Evolutionary conservation across 2,797 vertebrate species (phyloP).

Genomic region (Clarias pachynema): DNA sequence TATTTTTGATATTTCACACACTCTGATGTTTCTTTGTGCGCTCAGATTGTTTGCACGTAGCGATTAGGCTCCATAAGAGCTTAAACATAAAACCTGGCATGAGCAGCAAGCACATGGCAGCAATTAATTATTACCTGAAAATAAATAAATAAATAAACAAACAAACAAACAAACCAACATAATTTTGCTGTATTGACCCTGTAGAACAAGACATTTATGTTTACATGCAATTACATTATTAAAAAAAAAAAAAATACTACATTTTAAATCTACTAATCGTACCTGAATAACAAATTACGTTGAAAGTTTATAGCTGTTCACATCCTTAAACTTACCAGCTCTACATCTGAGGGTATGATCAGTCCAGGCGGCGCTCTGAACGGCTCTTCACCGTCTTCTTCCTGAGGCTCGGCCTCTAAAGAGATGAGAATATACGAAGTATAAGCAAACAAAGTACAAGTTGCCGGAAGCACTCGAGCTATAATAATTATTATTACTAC

Average conservation of each 20-base stretch:
- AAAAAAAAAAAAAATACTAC: background rate
- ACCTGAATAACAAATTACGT: background rate
- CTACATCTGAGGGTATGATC: slow-evolving; percentile 90
- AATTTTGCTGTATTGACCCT: background rate
- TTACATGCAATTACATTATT: background rate
- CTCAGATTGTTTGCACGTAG: background rate
- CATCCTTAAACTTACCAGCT: slow-evolving; percentile 83
- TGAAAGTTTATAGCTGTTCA: background rate
- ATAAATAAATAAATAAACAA: too few species aligned
- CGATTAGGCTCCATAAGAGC: too few species aligned
- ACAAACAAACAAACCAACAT: background rate
- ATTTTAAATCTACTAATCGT: background rate
- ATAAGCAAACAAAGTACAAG: slow-evolving; percentile 8
- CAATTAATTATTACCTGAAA: too few species aligned
- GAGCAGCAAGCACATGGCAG: too few species aligned
- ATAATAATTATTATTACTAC: slow-evolving; percentile 39
- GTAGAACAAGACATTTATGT: background rate
- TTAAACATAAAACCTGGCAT: too few species aligned
- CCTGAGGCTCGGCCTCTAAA: slow-evolving; percentile 82
- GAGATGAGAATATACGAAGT: background rate
- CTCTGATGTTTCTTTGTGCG: background rate
- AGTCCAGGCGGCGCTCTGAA: slow-evolving; percentile 91
- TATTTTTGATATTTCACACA: background rate
- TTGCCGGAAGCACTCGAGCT: slow-evolving; percentile 15
- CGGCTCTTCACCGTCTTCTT: slow-evolving; percentile 86